Base-by-base conservation (phyloP, 92 coral and sea anemone species). In the Montipora capitata region DNA sequence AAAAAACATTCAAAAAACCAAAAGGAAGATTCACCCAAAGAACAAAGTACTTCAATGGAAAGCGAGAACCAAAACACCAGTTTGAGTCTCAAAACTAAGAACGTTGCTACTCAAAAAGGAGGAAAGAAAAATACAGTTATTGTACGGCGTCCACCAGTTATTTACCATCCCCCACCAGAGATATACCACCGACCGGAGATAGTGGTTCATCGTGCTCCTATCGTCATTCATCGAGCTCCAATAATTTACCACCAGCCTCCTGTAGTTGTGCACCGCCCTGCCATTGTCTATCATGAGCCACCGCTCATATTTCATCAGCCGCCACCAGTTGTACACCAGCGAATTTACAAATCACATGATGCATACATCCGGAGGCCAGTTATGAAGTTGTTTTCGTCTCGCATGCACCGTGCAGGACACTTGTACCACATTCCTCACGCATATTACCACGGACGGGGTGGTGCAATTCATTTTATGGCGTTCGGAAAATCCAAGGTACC, bases 131-230 rank as follows among this genome's bases (percentile, higher is more conserved):
- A 98, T 76, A 80, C 95, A 4, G 96, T 98, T 2, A 76, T 96
- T 16, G 93, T 98, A 38, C 91, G 90, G 52, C 90, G 98, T n/a
- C 99, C 99, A 10, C 98, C 99, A 10, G 92, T 98, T 76, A 90
- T 98, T 61, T 96, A 98, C 66, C 99, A 98, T 64, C 99, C 99
- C 6, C 98, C 98, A 18, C 99, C 99, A 27, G 98, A 98, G 76
- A 94, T 98, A 14, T 98, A 94, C 74, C 99, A 98, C 84, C 90
- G 98, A 51, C 99, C 99, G 65, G 96, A 98, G 38, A 98, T 98
- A 74, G 92, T 98, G 65, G 98, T 98, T 58, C 99, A 98, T 84
- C 93, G 99, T 38, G 95, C 99, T n/a, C 96, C 99, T 42, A 87
- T 98, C 68, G 83, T 98, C 78, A 91, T 98, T 38, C 99, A 98